Evolutionary conservation across 2,797 vertebrate species (phyloP).

Genomic region (Sebastes kiyomatsui): DNA sequence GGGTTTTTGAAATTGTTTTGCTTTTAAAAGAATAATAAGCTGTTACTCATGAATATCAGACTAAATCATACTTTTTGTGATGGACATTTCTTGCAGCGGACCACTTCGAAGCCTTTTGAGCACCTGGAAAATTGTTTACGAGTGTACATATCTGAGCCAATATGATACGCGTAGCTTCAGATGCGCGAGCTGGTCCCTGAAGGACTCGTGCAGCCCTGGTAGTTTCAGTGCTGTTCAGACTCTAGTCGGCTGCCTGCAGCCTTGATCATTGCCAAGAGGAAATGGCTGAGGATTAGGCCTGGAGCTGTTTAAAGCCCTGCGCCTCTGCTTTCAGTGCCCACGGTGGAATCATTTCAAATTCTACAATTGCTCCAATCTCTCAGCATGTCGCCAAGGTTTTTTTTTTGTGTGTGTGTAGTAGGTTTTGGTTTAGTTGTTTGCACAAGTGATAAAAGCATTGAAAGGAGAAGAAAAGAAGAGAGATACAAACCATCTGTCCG

Average conservation of each 20-base stretch:
- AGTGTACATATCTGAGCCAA: constrained; percentile 19
- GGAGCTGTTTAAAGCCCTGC: constrained; percentile 66
- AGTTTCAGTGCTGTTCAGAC: constrained; percentile 42
- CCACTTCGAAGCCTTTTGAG: constrained; percentile 12
- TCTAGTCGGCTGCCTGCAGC: constrained; percentile 50
- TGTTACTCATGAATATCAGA: background rate
- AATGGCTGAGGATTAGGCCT: constrained; percentile 74
- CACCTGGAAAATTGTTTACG: constrained; percentile 42
- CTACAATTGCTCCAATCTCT: constrained; percentile 48
- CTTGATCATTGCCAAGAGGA: constrained; percentile 71
- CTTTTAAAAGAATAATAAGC: background rate
- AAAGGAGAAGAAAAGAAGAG: constrained; percentile 18
- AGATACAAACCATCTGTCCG: constrained; percentile 26
- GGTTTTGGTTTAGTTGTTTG: constrained; percentile 41
- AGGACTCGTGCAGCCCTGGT: constrained; percentile 35
- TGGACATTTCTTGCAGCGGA: background rate
- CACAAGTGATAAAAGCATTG: constrained; percentile 39
- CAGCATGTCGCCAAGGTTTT: constrained; percentile 26
- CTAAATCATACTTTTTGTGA: background rate
- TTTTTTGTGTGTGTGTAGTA: background rate
- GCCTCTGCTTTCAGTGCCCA: constrained; percentile 58
- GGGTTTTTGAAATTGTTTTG: background rate
- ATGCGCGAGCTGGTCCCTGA: constrained; percentile 21
- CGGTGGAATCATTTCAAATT: constrained; percentile 52
- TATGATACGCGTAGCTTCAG: constrained; percentile 19